Evolutionary conservation across 1,140 invertebrate genomes (phyloP), one percentile per base, ranked within the genome.

Genomic region (Proales similis): DNA sequence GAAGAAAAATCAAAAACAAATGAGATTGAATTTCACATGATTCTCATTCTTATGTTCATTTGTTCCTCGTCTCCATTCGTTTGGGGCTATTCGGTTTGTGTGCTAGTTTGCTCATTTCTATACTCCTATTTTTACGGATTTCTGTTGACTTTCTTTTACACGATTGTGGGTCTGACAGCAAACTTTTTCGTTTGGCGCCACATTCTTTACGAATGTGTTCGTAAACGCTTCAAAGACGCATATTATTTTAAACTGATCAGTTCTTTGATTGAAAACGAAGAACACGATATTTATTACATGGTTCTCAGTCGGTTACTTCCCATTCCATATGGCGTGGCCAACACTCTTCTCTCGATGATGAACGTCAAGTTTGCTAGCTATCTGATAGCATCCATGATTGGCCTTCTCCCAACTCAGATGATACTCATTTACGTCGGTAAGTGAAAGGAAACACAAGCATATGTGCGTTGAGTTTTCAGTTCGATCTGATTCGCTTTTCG

Each of bases 341-440:
- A 57, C 29, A 57, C 51, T 9, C 24, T 57, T 9, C 45, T 57
- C 45, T 42, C 51, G 32, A 42, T 57, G 3, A 57, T 42, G 14
- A 27, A 57, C 30, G 51, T 57, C n/a, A 27, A 39, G 17, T 57
- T 57, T 27, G 45, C 29, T 29, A 57, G 45, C 24, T 57, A 57
- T 39, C 27, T 57, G 19, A 7, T 26, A 2, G 51, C 51, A n/a
- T 42, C 33, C 3, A 30, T 24, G 14, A 57, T 57, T 12, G 51
- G 51, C 0, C 51, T 57, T 29, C 27, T 57, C 6, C 51, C 51
- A n/a, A 57, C 36, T 9, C 33, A 57, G 22, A 36, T 57, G 17
- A 57, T 57, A 30, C 19, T 42, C 19, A 42, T 36, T n/a, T 57
- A 57, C n/a, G 32, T 57, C 24, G 51, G 51, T 17, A n/a, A n/a